phyloP scores from a whole-genome alignment of 2,797 vertebrate genomes.

The Crenichthys baileyi region DNA sequence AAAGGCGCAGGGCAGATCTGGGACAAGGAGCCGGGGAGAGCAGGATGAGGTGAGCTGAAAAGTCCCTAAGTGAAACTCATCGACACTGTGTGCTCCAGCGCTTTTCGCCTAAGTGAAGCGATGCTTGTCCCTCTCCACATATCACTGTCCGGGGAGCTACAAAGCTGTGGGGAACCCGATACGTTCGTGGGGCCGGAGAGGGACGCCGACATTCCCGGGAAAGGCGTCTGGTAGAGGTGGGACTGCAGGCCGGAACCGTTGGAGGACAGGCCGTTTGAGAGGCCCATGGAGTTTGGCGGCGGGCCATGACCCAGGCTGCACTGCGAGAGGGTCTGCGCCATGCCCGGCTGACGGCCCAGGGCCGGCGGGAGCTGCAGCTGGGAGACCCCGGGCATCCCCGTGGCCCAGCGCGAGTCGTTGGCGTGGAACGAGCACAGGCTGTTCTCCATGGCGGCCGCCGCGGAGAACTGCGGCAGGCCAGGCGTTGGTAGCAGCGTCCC shows the following conservation, averaged over 20 bases:
- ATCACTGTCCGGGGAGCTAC: conserved; percentile 98
- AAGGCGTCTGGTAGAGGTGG: conserved; percentile 96
- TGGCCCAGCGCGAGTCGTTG: conserved; percentile 96
- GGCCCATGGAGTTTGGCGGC: conserved; percentile 93
- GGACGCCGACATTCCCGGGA: conserved; percentile 95
- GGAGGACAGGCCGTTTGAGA: conserved; percentile 93
- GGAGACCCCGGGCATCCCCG: conserved; percentile 93
- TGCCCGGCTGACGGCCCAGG: conserved; percentile 90
- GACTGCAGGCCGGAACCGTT: conserved; percentile 95
- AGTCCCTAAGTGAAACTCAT: conserved; percentile 97
- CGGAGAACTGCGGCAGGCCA: conserved; percentile 91
- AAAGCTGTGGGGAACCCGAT: conserved; percentile 95
- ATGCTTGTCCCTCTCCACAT: conserved; percentile 99
- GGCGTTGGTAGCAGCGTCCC: conserved; percentile 93
- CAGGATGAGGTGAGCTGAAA: conserved; percentile 36
- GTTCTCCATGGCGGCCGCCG: conserved; percentile 95
- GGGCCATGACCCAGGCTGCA: conserved; percentile 93
- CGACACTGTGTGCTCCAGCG: conserved; percentile 98
- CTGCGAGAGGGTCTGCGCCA: conserved; percentile 97
- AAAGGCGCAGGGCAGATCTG: conserved; percentile 32
- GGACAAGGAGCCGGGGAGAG: conserved; percentile 16
- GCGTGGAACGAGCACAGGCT: conserved; percentile 97
- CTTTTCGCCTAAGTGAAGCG: conserved; percentile 96
- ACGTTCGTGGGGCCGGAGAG: conserved; percentile 94
- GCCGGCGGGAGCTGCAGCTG: conserved; percentile 93